Evolutionary conservation across 2,888 invertebrate species (phyloP), one percentile per base, ranked within the genome.

Genomic region (Ormyrus rosae): DNA sequence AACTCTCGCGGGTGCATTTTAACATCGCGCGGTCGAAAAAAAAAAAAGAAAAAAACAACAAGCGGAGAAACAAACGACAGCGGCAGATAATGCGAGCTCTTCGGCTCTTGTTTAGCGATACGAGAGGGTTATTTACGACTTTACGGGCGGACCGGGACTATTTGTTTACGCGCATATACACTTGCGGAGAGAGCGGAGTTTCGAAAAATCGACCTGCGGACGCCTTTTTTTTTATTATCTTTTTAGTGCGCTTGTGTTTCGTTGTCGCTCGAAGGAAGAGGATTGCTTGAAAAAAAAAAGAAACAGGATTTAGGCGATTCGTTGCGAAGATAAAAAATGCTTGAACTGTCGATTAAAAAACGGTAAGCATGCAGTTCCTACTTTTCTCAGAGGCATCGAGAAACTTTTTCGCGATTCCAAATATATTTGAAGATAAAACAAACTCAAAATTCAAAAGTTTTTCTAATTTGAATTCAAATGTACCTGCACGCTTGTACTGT

Each of bases 51-150:
- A 19, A 60, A 9, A 60, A 60, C 3, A 6, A 19, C 60, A 13
- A 56, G 56, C 10, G 56, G 11, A 11, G 56, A 56, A 56, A 56
- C 56, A 56, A 56, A 56, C 56, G 56, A 56, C 56, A 56, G 10
- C 1, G 56, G 56, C 56, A 56, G 56, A 56, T 56, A 56, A 56
- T n/a, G 11, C 56, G 56, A 56, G 11, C 11, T 5, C 11, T 11
- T 10, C 11, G 5, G 5, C 56, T 19, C 19, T 19, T 19, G 19
- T 19, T 19, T 19, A 19, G 19, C 60, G 60, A 60, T 60, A 60
- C 34, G 5, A 8, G n/a, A 13, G 34, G 10, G 5, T 63, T 63
- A 63, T 63, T 63, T 63, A 63, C 63, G 63, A 63, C 19, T 19
- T 19, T 0, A 19, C 19, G 19, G 19, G 63, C 10, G 11, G 2